phyloP scores from a whole-genome alignment of 2,797 vertebrate genomes.

The Tragelaphus oryx region DNA sequence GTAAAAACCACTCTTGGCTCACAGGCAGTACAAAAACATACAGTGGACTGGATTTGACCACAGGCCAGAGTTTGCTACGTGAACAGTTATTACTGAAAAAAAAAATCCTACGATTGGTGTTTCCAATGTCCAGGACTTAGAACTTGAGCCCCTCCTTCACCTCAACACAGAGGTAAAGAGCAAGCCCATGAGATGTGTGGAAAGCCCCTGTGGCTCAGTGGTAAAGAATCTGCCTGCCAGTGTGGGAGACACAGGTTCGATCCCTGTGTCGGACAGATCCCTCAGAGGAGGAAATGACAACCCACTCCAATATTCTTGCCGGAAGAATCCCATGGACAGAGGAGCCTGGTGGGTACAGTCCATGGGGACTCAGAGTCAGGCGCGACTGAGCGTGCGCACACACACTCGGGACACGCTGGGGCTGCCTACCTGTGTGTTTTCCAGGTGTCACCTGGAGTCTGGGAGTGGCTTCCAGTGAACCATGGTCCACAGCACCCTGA shows the following conservation, averaged over 20 bases:
- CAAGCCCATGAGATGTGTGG: not conserved
- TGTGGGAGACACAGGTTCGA: accelerated
- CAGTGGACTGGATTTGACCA: not conserved
- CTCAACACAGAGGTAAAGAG: not conserved
- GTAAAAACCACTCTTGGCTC: not conserved
- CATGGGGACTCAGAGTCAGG: not conserved
- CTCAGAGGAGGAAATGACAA: not conserved
- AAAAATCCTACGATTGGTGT: not conserved
- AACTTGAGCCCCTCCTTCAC: not conserved
- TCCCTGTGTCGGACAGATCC: not conserved
- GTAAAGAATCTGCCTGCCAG: not conserved
- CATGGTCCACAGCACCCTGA: accelerated
- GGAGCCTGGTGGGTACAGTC: not conserved
- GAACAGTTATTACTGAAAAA: not conserved
- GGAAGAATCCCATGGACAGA: not conserved
- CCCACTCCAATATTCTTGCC: not conserved
- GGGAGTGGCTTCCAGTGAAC: not conserved
- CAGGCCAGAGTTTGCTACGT: not conserved
- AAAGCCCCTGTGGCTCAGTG: not conserved
- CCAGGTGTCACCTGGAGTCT: not conserved
- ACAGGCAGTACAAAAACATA: not conserved
- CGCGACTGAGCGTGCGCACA: accelerated
- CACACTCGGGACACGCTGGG: accelerated
- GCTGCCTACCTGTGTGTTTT: not conserved
- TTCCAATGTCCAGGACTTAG: not conserved